Evolutionary conservation across 1,140 invertebrate genomes (phyloP).

Genomic region (Augochlora pura): DNA sequence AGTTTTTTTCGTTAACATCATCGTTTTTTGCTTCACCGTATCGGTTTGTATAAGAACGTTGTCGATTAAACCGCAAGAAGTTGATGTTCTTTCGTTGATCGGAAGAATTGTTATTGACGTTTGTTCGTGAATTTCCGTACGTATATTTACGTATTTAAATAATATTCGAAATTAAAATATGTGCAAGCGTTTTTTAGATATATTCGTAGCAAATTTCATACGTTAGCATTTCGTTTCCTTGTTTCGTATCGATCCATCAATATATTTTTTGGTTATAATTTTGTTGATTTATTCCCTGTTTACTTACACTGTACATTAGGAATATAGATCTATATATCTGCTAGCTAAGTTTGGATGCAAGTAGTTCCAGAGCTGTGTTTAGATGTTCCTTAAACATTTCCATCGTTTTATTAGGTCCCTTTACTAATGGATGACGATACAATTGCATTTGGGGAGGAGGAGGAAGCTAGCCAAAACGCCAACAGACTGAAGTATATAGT

Average conservation of each 20-base stretch:
- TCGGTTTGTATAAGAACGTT: constrained; percentile 10
- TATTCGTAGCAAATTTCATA: neutral
- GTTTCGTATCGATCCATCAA: neutral
- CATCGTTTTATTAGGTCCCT: constrained; percentile 82
- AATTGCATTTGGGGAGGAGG: constrained; percentile 92
- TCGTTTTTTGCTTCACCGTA: constrained; percentile 9
- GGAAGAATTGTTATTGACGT: constrained; percentile 47
- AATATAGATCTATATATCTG: neutral
- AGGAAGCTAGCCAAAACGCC: constrained; percentile 81
- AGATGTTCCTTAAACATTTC: neutral
- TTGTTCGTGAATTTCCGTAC: constrained; percentile 47
- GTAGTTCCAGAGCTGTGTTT: neutral
- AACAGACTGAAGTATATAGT: constrained; percentile 77
- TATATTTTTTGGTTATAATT: neutral
- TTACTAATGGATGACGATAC: constrained; percentile 91
- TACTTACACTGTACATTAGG: neutral
- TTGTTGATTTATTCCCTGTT: neutral
- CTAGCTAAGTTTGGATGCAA: neutral
- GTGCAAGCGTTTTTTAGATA: neutral
- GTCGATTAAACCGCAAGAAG: constrained; percentile 12
- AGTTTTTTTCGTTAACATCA: constrained; percentile 30
- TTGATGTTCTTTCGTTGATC: constrained; percentile 15
- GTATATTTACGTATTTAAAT: constrained; percentile 35
- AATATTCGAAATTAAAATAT: neutral
- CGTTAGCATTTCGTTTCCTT: neutral